These are phyloP conservation scores for Micropoecilia bifurca DNA, from an alignment of 2,797 vertebrate species.

Conservation along the genomic window DNA sequence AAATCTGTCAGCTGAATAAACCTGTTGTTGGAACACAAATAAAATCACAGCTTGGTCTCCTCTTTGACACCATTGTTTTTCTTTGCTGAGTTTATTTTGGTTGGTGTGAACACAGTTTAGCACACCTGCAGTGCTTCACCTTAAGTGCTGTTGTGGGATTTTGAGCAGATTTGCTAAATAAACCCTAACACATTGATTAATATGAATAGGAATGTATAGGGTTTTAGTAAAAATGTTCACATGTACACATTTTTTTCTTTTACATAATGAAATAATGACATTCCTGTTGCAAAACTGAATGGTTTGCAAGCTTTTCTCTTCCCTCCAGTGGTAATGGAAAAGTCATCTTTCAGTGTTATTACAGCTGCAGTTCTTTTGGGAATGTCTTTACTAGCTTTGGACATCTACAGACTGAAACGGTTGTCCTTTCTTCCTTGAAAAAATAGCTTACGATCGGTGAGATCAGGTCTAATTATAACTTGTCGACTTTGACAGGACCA, in stretches of 20 bases:
- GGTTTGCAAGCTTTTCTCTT: background rate
- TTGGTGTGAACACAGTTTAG: constrained; percentile 1
- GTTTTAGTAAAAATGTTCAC: background rate
- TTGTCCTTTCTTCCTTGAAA: background rate
- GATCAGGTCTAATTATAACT: background rate
- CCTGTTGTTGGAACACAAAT: constrained; percentile 30
- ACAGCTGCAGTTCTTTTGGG: background rate
- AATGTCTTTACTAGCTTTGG: background rate
- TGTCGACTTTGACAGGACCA: background rate
- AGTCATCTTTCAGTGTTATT: background rate
- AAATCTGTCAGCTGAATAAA: constrained; percentile 24
- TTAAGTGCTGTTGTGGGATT: constrained; percentile 12
- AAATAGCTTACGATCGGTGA: background rate
- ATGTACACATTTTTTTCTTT: too few relatives aligned
- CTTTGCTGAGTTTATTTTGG: constrained; percentile 21
- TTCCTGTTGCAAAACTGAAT: background rate
- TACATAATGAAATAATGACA: background rate
- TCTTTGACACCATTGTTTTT: constrained; percentile 22
- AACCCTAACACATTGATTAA: background rate
- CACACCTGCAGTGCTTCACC: background rate
- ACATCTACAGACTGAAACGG: background rate
- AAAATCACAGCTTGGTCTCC: constrained; percentile 25
- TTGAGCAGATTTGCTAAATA: background rate
- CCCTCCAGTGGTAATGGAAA: background rate
- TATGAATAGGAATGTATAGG: background rate